Evolutionary conservation across 2,797 vertebrate genomes (phyloP).

Genomic region (Coregonus ussuriensis): DNA sequence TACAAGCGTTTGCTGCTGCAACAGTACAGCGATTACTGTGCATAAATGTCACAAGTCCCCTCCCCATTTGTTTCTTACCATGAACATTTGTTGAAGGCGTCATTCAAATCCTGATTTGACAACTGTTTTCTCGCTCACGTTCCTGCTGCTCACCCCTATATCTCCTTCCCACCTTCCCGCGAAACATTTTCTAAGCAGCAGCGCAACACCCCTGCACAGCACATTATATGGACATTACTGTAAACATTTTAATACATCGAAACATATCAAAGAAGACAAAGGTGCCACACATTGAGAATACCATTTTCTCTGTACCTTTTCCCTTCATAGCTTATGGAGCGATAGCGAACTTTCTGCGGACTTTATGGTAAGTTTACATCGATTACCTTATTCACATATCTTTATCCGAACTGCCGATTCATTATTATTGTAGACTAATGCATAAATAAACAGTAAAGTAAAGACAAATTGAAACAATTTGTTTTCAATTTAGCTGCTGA

Average conservation of each 20-base stretch:
- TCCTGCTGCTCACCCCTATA: slow-evolving; percentile 15
- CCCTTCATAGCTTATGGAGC: not conserved
- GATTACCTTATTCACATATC: not conserved
- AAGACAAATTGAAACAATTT: not conserved
- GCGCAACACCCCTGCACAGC: slow-evolving; percentile 17
- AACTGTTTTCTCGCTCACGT: slow-evolving; percentile 28
- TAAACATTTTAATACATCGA: slow-evolving; percentile 6
- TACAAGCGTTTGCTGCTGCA: not conserved
- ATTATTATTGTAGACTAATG: not conserved
- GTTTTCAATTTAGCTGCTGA: not conserved
- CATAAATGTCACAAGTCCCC: not conserved
- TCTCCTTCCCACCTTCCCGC: slow-evolving; percentile 30
- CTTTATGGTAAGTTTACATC: not conserved
- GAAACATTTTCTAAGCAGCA: slow-evolving; percentile 35
- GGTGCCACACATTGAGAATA: not conserved
- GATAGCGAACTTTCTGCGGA: not conserved
- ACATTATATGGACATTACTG: slow-evolving; percentile 1
- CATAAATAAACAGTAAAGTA: not conserved
- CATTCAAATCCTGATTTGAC: slow-evolving; percentile 31
- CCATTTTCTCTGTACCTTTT: not conserved
- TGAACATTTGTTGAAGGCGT: slow-evolving; percentile 1
- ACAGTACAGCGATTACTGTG: not conserved
- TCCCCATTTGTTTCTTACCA: not conserved
- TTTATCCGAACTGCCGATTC: not conserved
- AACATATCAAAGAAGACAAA: slow-evolving; percentile 29